Evolutionary conservation across 2,888 invertebrate genomes (phyloP), one percentile per base, ranked within the genome.

Genomic region (Ischnura elegans): DNA sequence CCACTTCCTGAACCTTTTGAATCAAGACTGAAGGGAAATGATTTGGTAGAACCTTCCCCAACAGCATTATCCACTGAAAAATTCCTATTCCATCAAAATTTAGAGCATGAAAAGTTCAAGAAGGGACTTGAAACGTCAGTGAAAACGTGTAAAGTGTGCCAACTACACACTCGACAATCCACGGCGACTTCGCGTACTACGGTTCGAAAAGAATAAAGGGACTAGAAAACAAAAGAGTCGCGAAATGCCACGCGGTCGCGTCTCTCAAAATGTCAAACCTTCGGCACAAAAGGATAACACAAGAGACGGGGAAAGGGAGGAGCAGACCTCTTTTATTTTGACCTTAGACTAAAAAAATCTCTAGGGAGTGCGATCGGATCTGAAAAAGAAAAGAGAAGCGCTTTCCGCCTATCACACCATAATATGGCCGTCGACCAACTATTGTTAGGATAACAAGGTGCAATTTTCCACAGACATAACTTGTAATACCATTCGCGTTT

Each of bases 221-320:
- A 46, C n/a, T 8, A 51, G 46, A 46, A 86, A 86, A 86, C 86
- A 86, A 86, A 86, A 46, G 45, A 46, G 21, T 19, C 47, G 47
- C 36, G 47, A 87, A 87, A 87, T 87, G 87, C 87, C 87, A 87
- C 87, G 76, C 76, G 46, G 87, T 19, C 51, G 51, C 51, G 51
- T 8, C 51, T 51, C 87, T 87, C 16, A 6, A 87, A 87, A 87
- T 87, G 87, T 87, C 87, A 87, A 87, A 87, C 87, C 87, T 2
- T 51, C 87, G 43, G 51, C 76, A 87, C 87, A 87, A 87, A 87
- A 87, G 87, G 51, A 87, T 87, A 51, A 87, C 46, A 87, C 51
- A 19, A 87, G 51, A 51, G 19, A 19, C 16, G 46, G 87, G 46
- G n/a, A n/a, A n/a, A 47, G 13, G 21, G 46, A 45, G 16, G 43